Conservation (phyloP, 1,140 invertebrate genomes). For the Elysia chlorotica region DNA sequence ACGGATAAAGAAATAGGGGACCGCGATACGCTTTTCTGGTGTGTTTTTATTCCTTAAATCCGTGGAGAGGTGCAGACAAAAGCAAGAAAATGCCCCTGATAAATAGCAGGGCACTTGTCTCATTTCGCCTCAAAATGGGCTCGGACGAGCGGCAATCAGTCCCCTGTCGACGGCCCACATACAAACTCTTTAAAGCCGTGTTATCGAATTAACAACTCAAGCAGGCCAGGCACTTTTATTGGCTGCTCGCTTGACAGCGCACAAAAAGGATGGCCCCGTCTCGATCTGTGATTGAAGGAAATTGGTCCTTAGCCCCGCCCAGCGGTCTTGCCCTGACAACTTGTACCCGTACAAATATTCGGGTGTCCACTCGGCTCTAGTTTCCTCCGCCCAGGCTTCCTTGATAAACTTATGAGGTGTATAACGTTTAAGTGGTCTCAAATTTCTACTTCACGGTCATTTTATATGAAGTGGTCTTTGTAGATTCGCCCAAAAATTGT, state of each 20-base stretch:
- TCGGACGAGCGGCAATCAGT: slow-evolving; percentile 20
- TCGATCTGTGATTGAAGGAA: slow-evolving; percentile 5
- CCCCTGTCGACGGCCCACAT: slow-evolving; percentile 13
- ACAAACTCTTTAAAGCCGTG: slow-evolving; percentile 6
- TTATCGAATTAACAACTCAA: slow-evolving; percentile 22
- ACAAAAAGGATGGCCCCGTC: neutral
- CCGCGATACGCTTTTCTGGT: too few species aligned
- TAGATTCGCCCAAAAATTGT: too few species aligned
- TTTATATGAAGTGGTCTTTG: too few species aligned
- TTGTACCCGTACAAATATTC: neutral
- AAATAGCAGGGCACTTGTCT: slow-evolving; percentile 16
- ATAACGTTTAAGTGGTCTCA: too few species aligned
- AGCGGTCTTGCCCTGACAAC: neutral
- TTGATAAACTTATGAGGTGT: too few species aligned
- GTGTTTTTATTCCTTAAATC: slow-evolving; percentile 11
- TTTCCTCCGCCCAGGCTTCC: too few species aligned
- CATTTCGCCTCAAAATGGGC: slow-evolving; percentile 11
- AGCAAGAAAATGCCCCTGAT: slow-evolving; percentile 22
- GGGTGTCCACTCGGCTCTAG: too few species aligned
- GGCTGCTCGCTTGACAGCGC: slow-evolving; percentile 17
- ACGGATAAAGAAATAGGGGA: too few species aligned
- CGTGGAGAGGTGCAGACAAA: slow-evolving; percentile 10
- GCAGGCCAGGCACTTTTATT: slow-evolving; percentile 23
- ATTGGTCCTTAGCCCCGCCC: slow-evolving; percentile 4
- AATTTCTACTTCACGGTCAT: too few species aligned